phyloP scores from a whole-genome alignment of 2,113 vertebrate genomes.

The Melanotaenia duboulayi region DNA sequence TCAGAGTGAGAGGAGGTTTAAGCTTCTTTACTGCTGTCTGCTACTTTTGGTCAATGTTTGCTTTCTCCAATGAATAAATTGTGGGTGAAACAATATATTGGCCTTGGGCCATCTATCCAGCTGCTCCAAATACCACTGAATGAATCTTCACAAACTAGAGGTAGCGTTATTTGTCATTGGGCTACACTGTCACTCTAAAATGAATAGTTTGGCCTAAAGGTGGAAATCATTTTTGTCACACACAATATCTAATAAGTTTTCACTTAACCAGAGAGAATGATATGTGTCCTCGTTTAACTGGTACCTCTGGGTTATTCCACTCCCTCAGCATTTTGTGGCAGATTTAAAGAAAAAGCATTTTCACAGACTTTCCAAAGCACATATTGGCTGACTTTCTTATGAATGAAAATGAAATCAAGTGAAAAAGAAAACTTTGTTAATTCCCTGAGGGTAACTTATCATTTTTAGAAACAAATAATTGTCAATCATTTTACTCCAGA shows the following conservation, averaged over 20 bases:
- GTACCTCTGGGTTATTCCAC: background rate
- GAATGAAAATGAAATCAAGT: too few species aligned
- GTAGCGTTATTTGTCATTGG: background rate
- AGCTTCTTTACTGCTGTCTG: background rate
- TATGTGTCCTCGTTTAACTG: background rate
- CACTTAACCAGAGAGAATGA: background rate
- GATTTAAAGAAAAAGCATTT: background rate
- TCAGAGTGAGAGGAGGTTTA: slow-evolving; percentile 7
- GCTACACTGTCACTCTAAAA: background rate
- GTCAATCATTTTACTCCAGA: too few species aligned
- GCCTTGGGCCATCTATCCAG: slow-evolving; percentile 2
- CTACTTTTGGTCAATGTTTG: slow-evolving; percentile 1
- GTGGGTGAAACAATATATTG: slow-evolving; percentile 4
- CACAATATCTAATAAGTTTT: background rate
- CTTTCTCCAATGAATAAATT: slow-evolving; percentile 1
- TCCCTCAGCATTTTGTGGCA: background rate
- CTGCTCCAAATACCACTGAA: background rate
- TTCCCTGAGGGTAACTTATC: too few species aligned
- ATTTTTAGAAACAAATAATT: too few species aligned
- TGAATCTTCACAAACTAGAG: background rate
- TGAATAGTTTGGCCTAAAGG: slow-evolving; percentile 14
- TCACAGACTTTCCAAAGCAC: too few species aligned
- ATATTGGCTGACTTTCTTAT: too few species aligned
- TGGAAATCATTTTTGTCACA: slow-evolving; percentile 2
- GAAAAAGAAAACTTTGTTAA: too few species aligned